These are phyloP conservation scores for Sylvia atricapilla DNA, from an alignment of 2,113 vertebrate species.

Conservation along the genomic window DNA sequence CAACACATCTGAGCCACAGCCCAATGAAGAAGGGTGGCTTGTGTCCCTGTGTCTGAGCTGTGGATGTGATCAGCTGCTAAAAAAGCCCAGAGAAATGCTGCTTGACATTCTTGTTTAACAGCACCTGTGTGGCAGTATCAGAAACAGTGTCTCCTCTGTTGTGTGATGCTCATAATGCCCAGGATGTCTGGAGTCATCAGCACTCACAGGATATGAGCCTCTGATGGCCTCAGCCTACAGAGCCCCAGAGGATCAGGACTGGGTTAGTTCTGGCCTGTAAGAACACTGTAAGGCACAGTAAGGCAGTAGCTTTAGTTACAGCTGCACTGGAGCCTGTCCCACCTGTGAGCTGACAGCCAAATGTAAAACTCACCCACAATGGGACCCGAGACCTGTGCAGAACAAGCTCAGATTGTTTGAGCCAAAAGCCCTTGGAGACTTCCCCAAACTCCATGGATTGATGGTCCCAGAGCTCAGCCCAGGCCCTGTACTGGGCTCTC, in stretches of 20 bases:
- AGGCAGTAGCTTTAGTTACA: background rate
- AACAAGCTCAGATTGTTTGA: background rate
- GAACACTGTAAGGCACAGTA: background rate
- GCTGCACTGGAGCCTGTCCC: background rate
- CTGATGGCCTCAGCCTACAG: background rate
- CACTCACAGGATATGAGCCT: background rate
- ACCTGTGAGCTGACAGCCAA: background rate
- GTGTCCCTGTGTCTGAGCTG: background rate
- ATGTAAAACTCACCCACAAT: background rate
- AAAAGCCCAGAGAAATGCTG: background rate
- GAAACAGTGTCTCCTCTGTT: background rate
- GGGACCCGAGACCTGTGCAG: background rate
- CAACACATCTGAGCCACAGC: background rate
- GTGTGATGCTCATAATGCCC: background rate
- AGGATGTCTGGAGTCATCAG: background rate
- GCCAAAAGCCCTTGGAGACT: background rate
- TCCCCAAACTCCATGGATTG: fast-evolving
- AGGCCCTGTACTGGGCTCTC: background rate
- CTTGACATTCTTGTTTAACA: background rate
- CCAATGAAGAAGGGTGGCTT: background rate
- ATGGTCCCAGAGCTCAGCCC: background rate
- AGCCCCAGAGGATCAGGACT: background rate
- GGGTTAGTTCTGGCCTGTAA: background rate
- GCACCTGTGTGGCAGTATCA: background rate
- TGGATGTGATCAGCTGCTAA: background rate